Evolutionary conservation across 1,140 invertebrate genomes (phyloP).

Genomic region (Bombus pascuorum): DNA sequence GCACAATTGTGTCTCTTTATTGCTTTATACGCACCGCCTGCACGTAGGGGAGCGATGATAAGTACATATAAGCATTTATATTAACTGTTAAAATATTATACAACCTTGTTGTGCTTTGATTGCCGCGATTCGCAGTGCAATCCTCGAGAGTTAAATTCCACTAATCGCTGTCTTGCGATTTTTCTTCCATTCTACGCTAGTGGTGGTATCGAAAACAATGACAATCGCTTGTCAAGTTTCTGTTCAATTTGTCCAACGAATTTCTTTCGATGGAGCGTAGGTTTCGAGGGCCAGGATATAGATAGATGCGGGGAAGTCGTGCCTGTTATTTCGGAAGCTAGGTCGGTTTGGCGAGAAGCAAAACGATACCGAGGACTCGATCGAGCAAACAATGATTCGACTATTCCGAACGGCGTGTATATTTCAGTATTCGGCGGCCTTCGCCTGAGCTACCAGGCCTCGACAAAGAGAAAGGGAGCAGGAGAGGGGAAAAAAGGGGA

Average conservation of each 20-base stretch:
- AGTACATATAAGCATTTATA: slow-evolving; percentile 27
- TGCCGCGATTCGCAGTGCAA: not conserved
- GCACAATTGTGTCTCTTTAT: slow-evolving; percentile 41
- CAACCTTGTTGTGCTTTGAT: not conserved
- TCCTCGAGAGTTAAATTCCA: not conserved
- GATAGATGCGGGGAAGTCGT: not conserved
- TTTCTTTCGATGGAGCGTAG: not conserved
- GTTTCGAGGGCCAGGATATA: not conserved
- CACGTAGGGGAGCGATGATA: slow-evolving; percentile 9
- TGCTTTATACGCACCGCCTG: not conserved
- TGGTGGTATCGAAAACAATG: not conserved
- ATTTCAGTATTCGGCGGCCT: slow-evolving; percentile 66
- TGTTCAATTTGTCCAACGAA: not conserved
- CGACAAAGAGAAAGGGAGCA: slow-evolving; percentile 63
- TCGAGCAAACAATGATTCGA: slow-evolving; percentile 67
- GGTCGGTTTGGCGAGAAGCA: not conserved
- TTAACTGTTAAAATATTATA: slow-evolving; percentile 40
- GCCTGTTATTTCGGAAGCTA: slow-evolving; percentile 6
- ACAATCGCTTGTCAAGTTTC: no score
- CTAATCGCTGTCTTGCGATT: not conserved
- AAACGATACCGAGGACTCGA: slow-evolving; percentile 29
- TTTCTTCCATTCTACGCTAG: not conserved
- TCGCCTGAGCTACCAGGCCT: slow-evolving; percentile 54
- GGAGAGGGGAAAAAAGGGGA: slow-evolving; percentile 55
- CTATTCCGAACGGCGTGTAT: slow-evolving; percentile 53